phyloP scores from a whole-genome alignment of 2,797 vertebrate genomes.

The Acanthiza pusilla region DNA sequence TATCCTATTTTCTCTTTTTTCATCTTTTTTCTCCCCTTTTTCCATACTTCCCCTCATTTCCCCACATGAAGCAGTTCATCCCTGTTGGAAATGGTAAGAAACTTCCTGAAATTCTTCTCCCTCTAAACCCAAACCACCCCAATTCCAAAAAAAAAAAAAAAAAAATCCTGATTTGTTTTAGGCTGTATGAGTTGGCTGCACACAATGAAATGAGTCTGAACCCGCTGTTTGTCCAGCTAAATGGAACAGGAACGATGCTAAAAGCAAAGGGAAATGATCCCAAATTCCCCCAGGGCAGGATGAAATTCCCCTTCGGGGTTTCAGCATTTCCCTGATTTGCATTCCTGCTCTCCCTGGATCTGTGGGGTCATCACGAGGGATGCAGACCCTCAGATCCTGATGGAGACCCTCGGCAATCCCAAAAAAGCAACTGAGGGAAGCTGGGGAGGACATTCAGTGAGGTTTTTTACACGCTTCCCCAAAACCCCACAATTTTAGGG shows the following conservation, averaged over 20 bases:
- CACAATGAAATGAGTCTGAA: conserved; percentile 1
- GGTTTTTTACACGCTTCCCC: not conserved
- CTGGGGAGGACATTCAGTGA: not conserved
- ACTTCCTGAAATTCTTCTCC: not conserved
- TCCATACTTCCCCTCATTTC: not conserved
- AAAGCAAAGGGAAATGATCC: not conserved
- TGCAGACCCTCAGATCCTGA: not conserved
- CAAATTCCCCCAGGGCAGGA: not conserved
- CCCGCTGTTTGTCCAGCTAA: conserved; percentile 41
- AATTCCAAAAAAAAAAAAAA: not conserved
- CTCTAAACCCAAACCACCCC: not conserved
- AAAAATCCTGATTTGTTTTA: not conserved
- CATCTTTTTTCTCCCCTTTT: fast-evolving
- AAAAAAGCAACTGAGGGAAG: not conserved
- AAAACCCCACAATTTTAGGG: not conserved
- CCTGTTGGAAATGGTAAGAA: not conserved
- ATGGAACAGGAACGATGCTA: conserved; percentile 20
- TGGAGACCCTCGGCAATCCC: not conserved
- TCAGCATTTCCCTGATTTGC: not conserved
- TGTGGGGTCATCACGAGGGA: not conserved
- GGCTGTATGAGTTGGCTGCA: not conserved
- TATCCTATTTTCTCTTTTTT: not conserved
- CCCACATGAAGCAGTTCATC: not conserved
- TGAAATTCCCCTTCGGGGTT: not conserved
- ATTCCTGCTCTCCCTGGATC: not conserved